Evolutionary conservation across 2,797 vertebrate genomes (phyloP).

Genomic region (Rhyacichthys aspro): DNA sequence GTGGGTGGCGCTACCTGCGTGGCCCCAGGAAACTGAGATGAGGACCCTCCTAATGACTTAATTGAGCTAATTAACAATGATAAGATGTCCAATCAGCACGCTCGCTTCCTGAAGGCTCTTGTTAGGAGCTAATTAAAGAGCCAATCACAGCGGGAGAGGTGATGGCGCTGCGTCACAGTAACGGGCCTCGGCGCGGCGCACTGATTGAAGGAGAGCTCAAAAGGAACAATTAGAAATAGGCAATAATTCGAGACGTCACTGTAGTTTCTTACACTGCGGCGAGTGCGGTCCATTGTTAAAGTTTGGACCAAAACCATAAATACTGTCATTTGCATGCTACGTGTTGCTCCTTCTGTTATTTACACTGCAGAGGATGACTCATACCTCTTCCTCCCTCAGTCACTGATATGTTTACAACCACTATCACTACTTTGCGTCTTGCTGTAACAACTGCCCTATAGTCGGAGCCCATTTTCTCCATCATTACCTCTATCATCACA

Average conservation of each 20-base stretch:
- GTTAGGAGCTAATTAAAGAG: slow-evolving; percentile 83
- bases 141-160: slow-evolving; percentile 72
- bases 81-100: slow-evolving; percentile 82
- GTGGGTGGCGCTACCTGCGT: slow-evolving; percentile 63
- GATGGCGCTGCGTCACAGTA: slow-evolving; percentile 46
- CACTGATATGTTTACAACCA: slow-evolving; percentile 3
- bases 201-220: slow-evolving; percentile 16
- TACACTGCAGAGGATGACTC: not conserved
- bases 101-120: slow-evolving; percentile 80
- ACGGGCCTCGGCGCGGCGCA: slow-evolving; percentile 16
- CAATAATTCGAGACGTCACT: not conserved
- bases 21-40: slow-evolving; percentile 70
- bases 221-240: not conserved
- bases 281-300: not conserved
- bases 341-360: not conserved
- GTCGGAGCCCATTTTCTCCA: slow-evolving; percentile 24
- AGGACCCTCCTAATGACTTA: slow-evolving; percentile 81
- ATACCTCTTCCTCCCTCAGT: not conserved
- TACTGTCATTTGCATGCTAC: too few relatives aligned
- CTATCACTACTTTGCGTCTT: not conserved
- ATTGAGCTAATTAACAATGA: slow-evolving; percentile 82
- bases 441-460: slow-evolving; percentile 10
- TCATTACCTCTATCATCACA: slow-evolving; percentile 40
- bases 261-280: not conserved
- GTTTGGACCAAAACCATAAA: not conserved